Conservation (phyloP, 2,888 invertebrate species). For the Nezara viridula region DNA sequence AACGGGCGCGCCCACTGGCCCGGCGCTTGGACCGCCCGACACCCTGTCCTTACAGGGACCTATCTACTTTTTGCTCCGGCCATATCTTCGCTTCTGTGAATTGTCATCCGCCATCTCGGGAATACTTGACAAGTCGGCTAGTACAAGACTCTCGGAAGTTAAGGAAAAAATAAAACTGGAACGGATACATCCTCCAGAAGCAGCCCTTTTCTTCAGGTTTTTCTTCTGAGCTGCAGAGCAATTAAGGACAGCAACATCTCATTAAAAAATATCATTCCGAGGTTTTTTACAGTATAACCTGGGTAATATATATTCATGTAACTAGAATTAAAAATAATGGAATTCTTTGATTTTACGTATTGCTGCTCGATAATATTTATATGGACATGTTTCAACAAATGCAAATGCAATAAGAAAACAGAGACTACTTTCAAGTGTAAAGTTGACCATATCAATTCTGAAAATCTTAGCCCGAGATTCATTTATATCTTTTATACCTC, state of each 20-base stretch:
- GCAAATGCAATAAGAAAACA: neutral
- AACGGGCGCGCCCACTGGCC: slow-evolving; percentile 43
- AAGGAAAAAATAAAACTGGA: slow-evolving; percentile 19
- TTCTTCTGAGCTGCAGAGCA: neutral
- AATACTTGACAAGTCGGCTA: slow-evolving; percentile 47
- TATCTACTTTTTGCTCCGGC: neutral
- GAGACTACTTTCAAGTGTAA: neutral
- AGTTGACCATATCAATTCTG: neutral
- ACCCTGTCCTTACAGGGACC: slow-evolving; percentile 38
- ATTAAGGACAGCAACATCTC: neutral
- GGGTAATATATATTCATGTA: too few relatives aligned
- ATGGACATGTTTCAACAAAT: too few relatives aligned
- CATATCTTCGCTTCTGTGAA: slow-evolving; percentile 38
- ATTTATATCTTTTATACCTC: too few relatives aligned
- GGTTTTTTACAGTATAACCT: neutral
- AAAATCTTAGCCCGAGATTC: too few relatives aligned
- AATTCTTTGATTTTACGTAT: too few relatives aligned
- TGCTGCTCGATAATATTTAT: too few relatives aligned
- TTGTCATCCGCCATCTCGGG: slow-evolving; percentile 37
- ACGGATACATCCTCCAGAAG: slow-evolving; percentile 15
- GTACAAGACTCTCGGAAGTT: slow-evolving; percentile 27
- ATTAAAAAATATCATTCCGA: neutral
- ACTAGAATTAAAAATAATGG: too few relatives aligned
- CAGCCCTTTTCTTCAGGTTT: neutral
- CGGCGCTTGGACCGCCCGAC: slow-evolving; percentile 48